phyloP scores from a whole-genome alignment of 1,140 invertebrate genomes.

The Bradysia coprophila region DNA sequence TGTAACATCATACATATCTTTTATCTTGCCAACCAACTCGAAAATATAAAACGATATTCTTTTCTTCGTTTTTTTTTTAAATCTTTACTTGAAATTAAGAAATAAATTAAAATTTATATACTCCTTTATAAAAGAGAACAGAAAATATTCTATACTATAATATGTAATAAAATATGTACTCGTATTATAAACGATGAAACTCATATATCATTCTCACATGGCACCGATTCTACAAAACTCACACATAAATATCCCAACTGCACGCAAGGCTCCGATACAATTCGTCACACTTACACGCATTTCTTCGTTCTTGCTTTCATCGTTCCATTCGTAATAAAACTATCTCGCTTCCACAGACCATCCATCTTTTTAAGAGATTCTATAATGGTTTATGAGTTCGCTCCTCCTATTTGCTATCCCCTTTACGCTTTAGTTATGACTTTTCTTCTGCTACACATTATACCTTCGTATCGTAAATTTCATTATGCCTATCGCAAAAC shows the following conservation, averaged over 20 bases:
- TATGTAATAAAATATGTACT: neutral
- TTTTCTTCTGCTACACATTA: no score
- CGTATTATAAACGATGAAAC: neutral
- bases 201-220: neutral
- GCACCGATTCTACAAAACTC: constrained; percentile 1
- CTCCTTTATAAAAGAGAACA: neutral
- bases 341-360: constrained; percentile 1
- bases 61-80: neutral
- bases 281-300: constrained; percentile 3
- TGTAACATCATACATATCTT: neutral
- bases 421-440: neutral
- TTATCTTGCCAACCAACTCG: neutral
- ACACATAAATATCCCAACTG: neutral
- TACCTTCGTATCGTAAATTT: neutral
- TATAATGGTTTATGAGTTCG: constrained; percentile 6
- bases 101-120: neutral
- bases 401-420: constrained; percentile 5
- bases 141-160: neutral
- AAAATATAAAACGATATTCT: neutral
- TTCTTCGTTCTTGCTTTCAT: neutral
- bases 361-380: constrained; percentile 2
- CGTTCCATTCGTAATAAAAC: neutral
- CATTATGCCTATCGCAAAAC: neutral
- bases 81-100: neutral
- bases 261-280: neutral